Evolutionary conservation across 2,113 vertebrate genomes (phyloP).

Genomic region (Saccopteryx leptura): DNA sequence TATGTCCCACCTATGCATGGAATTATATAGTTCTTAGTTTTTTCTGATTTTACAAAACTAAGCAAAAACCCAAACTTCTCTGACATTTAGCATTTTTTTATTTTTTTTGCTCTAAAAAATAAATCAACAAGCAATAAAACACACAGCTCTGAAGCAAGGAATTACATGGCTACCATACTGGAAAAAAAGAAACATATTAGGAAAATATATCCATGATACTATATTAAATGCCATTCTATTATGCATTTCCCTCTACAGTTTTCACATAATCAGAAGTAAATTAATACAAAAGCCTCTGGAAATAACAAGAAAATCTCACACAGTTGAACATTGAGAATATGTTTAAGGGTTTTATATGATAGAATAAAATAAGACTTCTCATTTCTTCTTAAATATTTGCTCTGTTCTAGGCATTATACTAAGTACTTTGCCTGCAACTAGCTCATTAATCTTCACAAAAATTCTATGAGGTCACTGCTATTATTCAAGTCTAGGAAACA

Average conservation of each 20-base stretch:
- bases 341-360: not conserved
- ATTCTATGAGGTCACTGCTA: not conserved
- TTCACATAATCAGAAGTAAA: not conserved
- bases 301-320: not conserved
- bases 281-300: not conserved
- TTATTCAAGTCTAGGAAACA: not conserved
- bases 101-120: not conserved
- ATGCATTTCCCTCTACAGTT: not conserved
- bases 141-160: not conserved
- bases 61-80: not conserved
- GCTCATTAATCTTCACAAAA: not conserved
- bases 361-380: not conserved
- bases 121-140: not conserved
- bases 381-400: not conserved
- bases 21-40: no score
- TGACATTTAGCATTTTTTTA: conserved; percentile 2
- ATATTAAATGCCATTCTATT: not conserved
- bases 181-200: not conserved
- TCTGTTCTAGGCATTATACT: not conserved
- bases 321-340: not conserved
- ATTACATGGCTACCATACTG: not conserved
- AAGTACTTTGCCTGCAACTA: not conserved
- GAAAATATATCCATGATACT: not conserved
- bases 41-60: not conserved
- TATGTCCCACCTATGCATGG: no score